Evolutionary conservation across 2,888 invertebrate species (phyloP), one percentile per base, ranked within the genome.

Genomic region (Drosophila vallismaia): DNA sequence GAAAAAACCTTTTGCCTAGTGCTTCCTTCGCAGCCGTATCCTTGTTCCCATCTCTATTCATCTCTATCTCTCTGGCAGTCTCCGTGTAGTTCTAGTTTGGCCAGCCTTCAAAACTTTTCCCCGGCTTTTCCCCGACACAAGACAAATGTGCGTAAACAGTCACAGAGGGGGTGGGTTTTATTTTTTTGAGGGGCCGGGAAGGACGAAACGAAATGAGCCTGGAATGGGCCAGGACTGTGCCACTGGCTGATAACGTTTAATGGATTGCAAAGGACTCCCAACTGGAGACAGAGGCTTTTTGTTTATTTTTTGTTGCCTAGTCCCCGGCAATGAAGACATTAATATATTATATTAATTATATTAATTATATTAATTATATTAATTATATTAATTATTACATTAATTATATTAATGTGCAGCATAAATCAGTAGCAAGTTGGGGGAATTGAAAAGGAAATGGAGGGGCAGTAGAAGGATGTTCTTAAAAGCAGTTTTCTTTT

Each of bases 351-450:
- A n/a, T n/a, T n/a, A n/a, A n/a, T n/a, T n/a, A n/a, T n/a, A n/a
- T n/a, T n/a, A n/a, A n/a, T n/a, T n/a, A n/a, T n/a, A n/a, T n/a
- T n/a, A n/a, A n/a, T n/a, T n/a, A n/a, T n/a, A n/a, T n/a, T n/a
- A n/a, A n/a, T n/a, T n/a, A n/a, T n/a, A n/a, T n/a, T n/a, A n/a
- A n/a, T n/a, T n/a, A n/a, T n/a, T n/a, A n/a, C n/a, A n/a, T n/a
- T n/a, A n/a, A n/a, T n/a, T n/a, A n/a, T n/a, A 88, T 86, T 86
- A 86, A 80, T 86, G 86, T 76, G 68, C 70, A 70, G 76, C 75
- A 88, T 86, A 88, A 88, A 86, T 86, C 88, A 84, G 76, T 14
- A n/a, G n/a, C 36, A 10, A 40, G 42, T 24, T 29, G 31, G 54
- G 52, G 24, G 24, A 46, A 33, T 40, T 14, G 33, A 56, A 58